phyloP scores from a whole-genome alignment of 2,797 vertebrate genomes.

The Pelochelys cantorii region DNA sequence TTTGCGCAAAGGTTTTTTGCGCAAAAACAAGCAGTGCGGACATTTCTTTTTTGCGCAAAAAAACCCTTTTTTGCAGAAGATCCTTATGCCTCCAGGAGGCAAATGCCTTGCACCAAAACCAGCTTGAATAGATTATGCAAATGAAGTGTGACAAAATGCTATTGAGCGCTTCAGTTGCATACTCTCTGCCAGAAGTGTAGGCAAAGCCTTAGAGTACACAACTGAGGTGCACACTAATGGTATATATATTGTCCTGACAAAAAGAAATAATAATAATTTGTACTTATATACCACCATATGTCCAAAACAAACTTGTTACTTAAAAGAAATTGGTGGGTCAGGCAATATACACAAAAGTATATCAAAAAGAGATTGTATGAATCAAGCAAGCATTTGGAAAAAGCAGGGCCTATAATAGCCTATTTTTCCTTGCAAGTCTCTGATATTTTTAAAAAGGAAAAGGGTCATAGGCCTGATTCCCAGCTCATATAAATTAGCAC shows the following conservation, averaged over 20 bases:
- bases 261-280: background rate
- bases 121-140: too few species aligned
- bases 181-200: too few species aligned
- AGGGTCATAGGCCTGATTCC: background rate
- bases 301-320: background rate
- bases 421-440: background rate
- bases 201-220: background rate
- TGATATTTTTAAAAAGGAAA: background rate
- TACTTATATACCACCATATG: background rate
- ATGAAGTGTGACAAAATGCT: too few species aligned
- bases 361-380: background rate
- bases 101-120: too few species aligned
- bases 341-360: accelerated
- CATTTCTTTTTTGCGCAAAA: too few species aligned
- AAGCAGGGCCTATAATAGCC: background rate
- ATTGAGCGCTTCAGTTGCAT: too few species aligned
- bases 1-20: too few species aligned
- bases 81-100: too few species aligned
- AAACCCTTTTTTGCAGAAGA: too few species aligned
- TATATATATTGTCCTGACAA: background rate
- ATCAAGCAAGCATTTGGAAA: background rate
- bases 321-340: background rate
- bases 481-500: too few species aligned
- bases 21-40: too few species aligned
- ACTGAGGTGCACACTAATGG: background rate